Conservation (phyloP, 2,113 vertebrate species). For the Hipposideros armiger region DNA sequence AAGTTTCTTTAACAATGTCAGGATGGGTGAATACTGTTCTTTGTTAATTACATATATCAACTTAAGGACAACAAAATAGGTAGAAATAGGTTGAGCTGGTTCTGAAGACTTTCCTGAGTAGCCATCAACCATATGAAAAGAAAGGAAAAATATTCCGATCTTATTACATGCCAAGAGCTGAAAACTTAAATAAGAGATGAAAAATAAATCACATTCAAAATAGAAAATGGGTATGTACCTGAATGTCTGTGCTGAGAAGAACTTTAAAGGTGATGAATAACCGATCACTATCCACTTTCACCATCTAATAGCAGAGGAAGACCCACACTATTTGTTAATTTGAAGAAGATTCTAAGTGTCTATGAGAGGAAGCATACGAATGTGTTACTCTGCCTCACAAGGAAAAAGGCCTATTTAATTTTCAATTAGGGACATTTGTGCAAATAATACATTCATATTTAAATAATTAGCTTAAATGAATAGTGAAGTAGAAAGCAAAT, state of each 20-base stretch:
- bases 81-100: background rate
- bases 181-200: background rate
- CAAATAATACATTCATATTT: constrained; percentile 32
- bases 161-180: background rate
- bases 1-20: background rate
- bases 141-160: background rate
- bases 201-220: background rate
- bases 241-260: background rate
- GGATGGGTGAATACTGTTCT: background rate
- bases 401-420: background rate
- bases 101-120: background rate
- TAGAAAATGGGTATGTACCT: background rate
- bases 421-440: background rate
- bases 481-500: constrained; percentile 47
- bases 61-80: fast-evolving
- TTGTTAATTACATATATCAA: background rate
- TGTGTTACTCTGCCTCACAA: background rate
- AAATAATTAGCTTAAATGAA: constrained; percentile 60
- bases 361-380: background rate
- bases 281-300: background rate
- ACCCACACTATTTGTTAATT: background rate
- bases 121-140: background rate
- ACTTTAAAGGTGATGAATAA: background rate
- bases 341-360: background rate
- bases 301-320: background rate